Base-by-base conservation (phyloP, 1,140 invertebrate species). In the Drosophila athabasca region DNA sequence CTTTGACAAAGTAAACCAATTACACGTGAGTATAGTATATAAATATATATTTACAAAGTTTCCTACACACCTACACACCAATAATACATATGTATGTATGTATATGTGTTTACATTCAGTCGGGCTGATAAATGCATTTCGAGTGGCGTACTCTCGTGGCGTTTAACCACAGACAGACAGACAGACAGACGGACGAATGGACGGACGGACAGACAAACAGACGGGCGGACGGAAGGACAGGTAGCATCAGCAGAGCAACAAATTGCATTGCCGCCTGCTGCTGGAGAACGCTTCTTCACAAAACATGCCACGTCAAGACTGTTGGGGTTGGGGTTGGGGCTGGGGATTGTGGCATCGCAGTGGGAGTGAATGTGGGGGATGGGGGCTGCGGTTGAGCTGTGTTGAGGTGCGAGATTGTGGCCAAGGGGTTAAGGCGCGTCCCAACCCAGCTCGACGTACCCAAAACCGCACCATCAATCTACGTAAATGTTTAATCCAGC, bases 401-500 rank as follows among this genome's bases (percentile, higher is more conserved):
- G 24, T 29, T 26, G 50, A 50, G 59, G 59, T 73, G 70, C 48
- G 49, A 54, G 45, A 55, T 72, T 73, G 70, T 57, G 49, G 31
- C 59, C 46, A 67, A 70, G 68, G 81, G 83, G 83, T 88, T 79
- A 88, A 88, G 83, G 79, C 74, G 83, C 51, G 51, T 46, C 69
- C 13, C 46, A 44, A 60, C 59, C 0, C 35, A 35, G 24, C 17
- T 43, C 48, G 29, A 13, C 52, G 19, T 13, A 9, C 17, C 35
- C 31, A 29, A 76, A 70, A 55, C 74, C 79, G 48, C 68, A 73
- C 67, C 84, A 89, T 88, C 83, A 88, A 88, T 88, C 83, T 88
- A 67, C 83, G 80, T 88, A 81, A 88, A 83, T 88, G 83, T 83
- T 88, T 88, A 88, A 88, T 88, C 79, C 84, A 69, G 58, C 75